A percentile compares a stretch with the other conserved stretches of the same genome.
These are phyloP conservation scores for Ictalurus furcatus DNA, from an alignment of 2,113 vertebrate species.

Conservation along the genomic window DNA sequence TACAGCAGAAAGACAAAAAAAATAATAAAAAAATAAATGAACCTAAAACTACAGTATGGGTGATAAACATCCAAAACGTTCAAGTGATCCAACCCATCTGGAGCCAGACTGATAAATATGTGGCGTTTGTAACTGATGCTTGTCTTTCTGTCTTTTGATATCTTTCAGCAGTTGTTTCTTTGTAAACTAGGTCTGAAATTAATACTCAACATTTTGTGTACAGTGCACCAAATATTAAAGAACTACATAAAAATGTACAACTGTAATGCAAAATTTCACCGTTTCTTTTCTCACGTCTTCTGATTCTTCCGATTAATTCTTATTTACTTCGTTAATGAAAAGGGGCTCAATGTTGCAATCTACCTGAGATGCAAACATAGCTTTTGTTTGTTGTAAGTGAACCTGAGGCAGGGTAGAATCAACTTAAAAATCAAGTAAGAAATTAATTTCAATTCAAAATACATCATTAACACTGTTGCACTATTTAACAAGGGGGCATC, in stretches of 20 bases:
- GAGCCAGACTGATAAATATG: conserved; percentile 51
- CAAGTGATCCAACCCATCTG: conserved; percentile 52
- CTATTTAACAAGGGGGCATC: conserved; percentile 47
- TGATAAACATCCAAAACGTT: conserved; percentile 65
- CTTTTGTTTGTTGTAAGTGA: conserved; percentile 63
- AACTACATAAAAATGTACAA: conserved; percentile 76
- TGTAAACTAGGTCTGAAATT: conserved; percentile 72
- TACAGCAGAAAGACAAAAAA: conserved; percentile 80
- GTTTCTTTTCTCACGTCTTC: conserved; percentile 56
- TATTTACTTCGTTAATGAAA: conserved; percentile 56
- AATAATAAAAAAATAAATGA: conserved; percentile 68
- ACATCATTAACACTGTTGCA: conserved; percentile 58
- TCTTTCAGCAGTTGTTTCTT: conserved; percentile 64
- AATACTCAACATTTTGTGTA: conserved; percentile 75
- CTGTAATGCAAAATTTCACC: conserved; percentile 71
- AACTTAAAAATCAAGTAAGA: conserved; percentile 48
- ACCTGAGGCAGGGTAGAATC: conserved; percentile 71
- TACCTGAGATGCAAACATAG: conserved; percentile 78
- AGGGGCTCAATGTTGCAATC: conserved; percentile 71
- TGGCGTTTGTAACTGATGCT: conserved; percentile 62
- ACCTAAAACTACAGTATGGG: conserved; percentile 68
- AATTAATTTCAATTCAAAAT: conserved; percentile 32
- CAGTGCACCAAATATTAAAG: conserved; percentile 78
- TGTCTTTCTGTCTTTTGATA: conserved; percentile 63
- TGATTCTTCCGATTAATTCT: conserved; percentile 54